A percentile compares a stretch with the other conserved stretches of the same genome.
These are phyloP conservation scores for Scatophagus argus DNA, from an alignment of 2,113 vertebrate genomes.

Conservation along the genomic window DNA sequence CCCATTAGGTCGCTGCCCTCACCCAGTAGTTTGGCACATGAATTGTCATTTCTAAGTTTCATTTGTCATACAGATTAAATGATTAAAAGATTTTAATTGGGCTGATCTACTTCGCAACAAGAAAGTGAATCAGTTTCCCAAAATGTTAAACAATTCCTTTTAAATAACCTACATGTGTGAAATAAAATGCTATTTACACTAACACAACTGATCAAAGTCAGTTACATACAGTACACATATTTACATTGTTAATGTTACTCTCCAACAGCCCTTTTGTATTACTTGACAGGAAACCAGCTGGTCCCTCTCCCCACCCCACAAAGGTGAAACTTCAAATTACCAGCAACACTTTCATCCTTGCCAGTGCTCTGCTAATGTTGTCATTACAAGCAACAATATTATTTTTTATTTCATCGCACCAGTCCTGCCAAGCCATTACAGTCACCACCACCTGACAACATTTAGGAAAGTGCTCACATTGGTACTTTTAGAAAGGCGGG, in stretches of 20 bases:
- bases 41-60: neutral
- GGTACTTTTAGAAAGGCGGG: conserved; percentile 26
- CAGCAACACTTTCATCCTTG: conserved; percentile 1
- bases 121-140: neutral
- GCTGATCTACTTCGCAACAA: neutral
- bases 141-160: neutral
- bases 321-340: neutral
- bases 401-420: conserved; percentile 3
- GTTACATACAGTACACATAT: conserved; percentile 58
- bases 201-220: conserved; percentile 48
- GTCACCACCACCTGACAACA: conserved; percentile 46
- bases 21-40: neutral
- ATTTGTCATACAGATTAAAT: neutral
- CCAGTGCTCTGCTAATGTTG: neutral
- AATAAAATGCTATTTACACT: conserved; percentile 56
- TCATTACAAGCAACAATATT: conserved; percentile 25
- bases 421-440: neutral
- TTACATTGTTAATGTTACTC: conserved; percentile 53
- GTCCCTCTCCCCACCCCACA: neutral
- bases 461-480: conserved; percentile 52
- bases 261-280: conserved; percentile 56
- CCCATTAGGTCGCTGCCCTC: too few relatives aligned
- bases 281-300: conserved; percentile 9
- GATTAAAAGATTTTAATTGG: too few relatives aligned
- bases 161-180: conserved; percentile 12